A percentile compares a stretch with the other conserved stretches of the same genome.
phyloP scores from a whole-genome alignment of 2,113 vertebrate species.

The Pygoscelis antarcticus region DNA sequence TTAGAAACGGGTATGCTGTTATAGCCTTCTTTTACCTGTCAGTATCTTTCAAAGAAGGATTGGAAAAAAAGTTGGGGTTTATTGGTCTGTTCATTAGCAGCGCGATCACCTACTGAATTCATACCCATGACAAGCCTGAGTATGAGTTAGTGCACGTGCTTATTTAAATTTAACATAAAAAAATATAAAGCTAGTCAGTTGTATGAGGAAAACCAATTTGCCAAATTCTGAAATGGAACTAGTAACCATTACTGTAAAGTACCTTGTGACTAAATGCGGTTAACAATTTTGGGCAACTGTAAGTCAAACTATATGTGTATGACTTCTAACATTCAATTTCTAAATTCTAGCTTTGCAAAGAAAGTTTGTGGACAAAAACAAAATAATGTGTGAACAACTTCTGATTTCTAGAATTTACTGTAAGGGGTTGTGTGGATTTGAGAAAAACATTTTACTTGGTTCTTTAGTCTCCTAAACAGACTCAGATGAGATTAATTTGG shows the following conservation, averaged over 20 bases:
- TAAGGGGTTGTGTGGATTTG: background rate
- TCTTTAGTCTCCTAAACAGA: background rate
- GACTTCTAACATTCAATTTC: background rate
- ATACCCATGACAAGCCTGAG: background rate
- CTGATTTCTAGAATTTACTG: background rate
- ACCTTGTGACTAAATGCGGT: background rate
- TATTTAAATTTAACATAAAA: background rate
- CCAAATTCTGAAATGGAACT: background rate
- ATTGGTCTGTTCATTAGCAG: background rate
- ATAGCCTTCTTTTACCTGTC: background rate
- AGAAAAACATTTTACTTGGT: background rate
- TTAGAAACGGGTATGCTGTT: background rate
- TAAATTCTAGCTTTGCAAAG: background rate
- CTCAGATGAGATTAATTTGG: background rate
- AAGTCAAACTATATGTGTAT: fast-evolving
- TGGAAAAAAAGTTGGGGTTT: background rate
- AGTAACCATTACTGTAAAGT: background rate
- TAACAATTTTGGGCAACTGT: fast-evolving
- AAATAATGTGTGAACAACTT: background rate
- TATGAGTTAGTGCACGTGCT: background rate
- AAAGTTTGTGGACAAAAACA: background rate
- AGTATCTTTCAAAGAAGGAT: background rate
- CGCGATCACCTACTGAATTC: background rate
- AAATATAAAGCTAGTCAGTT: background rate
- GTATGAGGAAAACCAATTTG: background rate